A percentile compares a stretch with the other conserved stretches of the same genome.
These are phyloP conservation scores for Chaetodon auriga DNA, from an alignment of 2,113 vertebrate species.

Conservation along the genomic window DNA sequence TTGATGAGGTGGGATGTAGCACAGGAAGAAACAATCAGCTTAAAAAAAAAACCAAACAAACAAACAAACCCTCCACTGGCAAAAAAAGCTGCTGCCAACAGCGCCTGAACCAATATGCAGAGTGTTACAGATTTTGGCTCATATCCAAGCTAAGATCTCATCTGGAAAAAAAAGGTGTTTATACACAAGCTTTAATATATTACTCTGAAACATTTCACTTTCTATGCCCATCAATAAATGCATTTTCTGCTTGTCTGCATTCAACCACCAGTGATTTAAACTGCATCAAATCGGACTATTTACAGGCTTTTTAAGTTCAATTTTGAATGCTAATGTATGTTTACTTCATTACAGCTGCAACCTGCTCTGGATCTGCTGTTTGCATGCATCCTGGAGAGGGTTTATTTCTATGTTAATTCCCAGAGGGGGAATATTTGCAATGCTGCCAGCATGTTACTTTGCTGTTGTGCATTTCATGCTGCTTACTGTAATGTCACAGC, in stretches of 20 bases:
- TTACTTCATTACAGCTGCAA: slow-evolving; percentile 23
- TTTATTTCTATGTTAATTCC: slow-evolving; percentile 62
- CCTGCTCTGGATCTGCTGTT: slow-evolving; percentile 20
- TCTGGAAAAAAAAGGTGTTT: slow-evolving; percentile 21
- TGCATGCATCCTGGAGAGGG: slow-evolving; percentile 41
- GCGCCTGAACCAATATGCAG: slow-evolving; percentile 36
- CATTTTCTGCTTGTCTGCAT: slow-evolving; percentile 24
- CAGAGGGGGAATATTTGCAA: slow-evolving; percentile 45
- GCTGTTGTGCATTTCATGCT: slow-evolving; percentile 55
- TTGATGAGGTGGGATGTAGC: slow-evolving; percentile 36
- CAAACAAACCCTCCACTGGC: not conserved
- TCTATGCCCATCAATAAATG: slow-evolving; percentile 7
- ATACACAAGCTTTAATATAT: slow-evolving; percentile 23
- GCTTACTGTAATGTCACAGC: slow-evolving; percentile 53
- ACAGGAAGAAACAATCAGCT: slow-evolving; percentile 46
- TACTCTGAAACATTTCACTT: slow-evolving; percentile 28
- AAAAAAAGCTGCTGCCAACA: slow-evolving; percentile 28
- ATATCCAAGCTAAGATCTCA: slow-evolving; percentile 24
- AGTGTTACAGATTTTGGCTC: slow-evolving; percentile 18
- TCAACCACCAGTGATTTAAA: slow-evolving; percentile 26
- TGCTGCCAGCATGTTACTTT: slow-evolving; percentile 44
- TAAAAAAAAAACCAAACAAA: slow-evolving; percentile 5
- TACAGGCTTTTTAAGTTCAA: slow-evolving; percentile 29
- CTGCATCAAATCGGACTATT: slow-evolving; percentile 15
- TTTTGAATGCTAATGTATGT: slow-evolving; percentile 40